A percentile compares a stretch with the other conserved stretches of the same genome.
phyloP scores from a whole-genome alignment of 2,888 invertebrate species.

The Caenorhabditis sp. region DNA sequence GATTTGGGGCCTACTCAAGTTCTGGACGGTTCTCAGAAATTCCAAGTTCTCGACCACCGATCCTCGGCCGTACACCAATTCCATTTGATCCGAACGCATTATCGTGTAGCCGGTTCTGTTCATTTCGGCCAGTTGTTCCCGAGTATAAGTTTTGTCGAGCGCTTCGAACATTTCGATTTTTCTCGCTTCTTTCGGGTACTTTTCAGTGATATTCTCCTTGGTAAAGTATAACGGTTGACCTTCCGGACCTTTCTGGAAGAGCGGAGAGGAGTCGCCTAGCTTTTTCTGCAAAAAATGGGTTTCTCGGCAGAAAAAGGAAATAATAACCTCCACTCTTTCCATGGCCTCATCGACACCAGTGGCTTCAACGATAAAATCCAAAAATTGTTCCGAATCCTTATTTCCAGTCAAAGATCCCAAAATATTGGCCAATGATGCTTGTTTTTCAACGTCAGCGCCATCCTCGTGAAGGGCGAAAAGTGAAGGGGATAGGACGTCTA shows the following conservation, averaged over 20 bases:
- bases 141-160: slow-evolving; percentile 64
- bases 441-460: slow-evolving; percentile 13
- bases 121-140: slow-evolving; percentile 66
- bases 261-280: no score
- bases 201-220: slow-evolving; percentile 68
- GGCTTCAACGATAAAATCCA: slow-evolving; percentile 50
- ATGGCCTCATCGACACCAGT: slow-evolving; percentile 53
- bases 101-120: slow-evolving; percentile 71
- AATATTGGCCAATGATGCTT: slow-evolving; percentile 19
- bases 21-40: slow-evolving; percentile 31
- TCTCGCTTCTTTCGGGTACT: slow-evolving; percentile 57
- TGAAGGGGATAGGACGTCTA: slow-evolving; percentile 50
- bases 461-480: slow-evolving; percentile 39
- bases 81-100: slow-evolving; percentile 65
- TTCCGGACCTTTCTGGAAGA: slow-evolving; percentile 33
- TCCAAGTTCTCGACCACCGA: no score
- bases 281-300: slow-evolving; percentile 7
- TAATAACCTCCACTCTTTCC: slow-evolving; percentile 35
- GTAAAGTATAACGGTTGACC: slow-evolving; percentile 70
- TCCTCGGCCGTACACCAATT: slow-evolving; percentile 69
- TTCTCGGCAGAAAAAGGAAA: background rate
- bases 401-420: slow-evolving; percentile 17
- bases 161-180: slow-evolving; percentile 69
- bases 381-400: slow-evolving; percentile 33
- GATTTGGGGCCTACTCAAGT: slow-evolving; percentile 29